Percentiles rank a stretch among this genome's conserved stretches.
These are phyloP conservation scores for Seriola aureovittata DNA, from an alignment of 2,113 vertebrate species.

Conservation along the genomic window DNA sequence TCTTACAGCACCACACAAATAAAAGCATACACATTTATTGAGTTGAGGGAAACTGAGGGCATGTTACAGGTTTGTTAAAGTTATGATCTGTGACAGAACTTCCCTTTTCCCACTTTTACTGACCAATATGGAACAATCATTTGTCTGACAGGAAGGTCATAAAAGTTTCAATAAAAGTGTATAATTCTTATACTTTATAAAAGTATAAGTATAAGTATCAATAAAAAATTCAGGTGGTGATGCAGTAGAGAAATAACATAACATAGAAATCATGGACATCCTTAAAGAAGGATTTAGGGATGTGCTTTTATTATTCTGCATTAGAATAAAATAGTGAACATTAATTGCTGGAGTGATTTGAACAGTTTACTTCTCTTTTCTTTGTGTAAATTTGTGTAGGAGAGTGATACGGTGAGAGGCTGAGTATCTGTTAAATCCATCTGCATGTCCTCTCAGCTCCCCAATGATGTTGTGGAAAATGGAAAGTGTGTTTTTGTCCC, in stretches of 20 bases:
- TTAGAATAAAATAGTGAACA: background rate
- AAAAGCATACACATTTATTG: background rate
- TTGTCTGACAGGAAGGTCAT: background rate
- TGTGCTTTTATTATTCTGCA: background rate
- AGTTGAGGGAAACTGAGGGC: background rate
- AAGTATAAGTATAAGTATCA: too few relatives aligned
- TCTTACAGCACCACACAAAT: background rate
- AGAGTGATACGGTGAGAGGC: conserved; percentile 15
- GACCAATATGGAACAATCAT: too few relatives aligned
- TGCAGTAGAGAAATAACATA: too few relatives aligned
- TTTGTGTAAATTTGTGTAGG: background rate
- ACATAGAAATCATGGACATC: background rate
- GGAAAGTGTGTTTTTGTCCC: conserved; percentile 42
- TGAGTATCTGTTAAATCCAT: conserved; percentile 60
- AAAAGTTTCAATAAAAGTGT: background rate
- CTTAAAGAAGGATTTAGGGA: background rate
- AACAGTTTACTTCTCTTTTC: background rate
- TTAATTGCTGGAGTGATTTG: background rate
- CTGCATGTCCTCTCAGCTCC: conserved; percentile 51
- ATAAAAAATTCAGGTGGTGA: background rate
- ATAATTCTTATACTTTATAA: too few relatives aligned
- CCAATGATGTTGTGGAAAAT: conserved; percentile 55
- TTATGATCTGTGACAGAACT: background rate
- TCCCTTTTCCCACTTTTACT: background rate
- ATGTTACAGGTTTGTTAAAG: background rate